Evolutionary conservation across 2,888 invertebrate genomes (phyloP).

Genomic region (Allacma fusca): DNA sequence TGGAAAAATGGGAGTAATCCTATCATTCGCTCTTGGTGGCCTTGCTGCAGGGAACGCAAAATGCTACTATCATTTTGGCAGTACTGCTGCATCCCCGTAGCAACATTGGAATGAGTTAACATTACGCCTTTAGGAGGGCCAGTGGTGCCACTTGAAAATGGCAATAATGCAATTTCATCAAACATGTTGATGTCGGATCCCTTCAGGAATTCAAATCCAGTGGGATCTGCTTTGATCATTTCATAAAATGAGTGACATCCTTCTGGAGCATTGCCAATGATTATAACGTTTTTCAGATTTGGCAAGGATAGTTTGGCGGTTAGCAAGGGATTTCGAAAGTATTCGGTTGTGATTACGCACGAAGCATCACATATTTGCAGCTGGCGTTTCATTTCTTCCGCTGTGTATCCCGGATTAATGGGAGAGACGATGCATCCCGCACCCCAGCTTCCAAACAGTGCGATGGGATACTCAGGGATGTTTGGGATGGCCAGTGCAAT

Average conservation of each 20-base stretch:
- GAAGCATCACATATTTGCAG: conserved; percentile 48
- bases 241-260: conserved; percentile 52
- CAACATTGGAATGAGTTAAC: conserved; percentile 32
- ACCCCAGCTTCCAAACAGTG: conserved; percentile 55
- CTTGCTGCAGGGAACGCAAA: background rate
- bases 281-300: conserved; percentile 43
- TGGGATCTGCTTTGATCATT: background rate
- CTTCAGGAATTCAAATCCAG: conserved; percentile 30
- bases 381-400: conserved; percentile 55
- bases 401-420: conserved; percentile 61
- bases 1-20: conserved; percentile 56
- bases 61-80: background rate
- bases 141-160: conserved; percentile 34
- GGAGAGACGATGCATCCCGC: conserved; percentile 60
- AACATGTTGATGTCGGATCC: conserved; percentile 4
- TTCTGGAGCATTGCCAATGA: conserved; percentile 45
- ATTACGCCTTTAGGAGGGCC: conserved; percentile 33
- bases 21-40: conserved; percentile 47
- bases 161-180: background rate
- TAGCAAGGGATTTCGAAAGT: conserved; percentile 45
- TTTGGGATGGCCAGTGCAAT: conserved; percentile 60
- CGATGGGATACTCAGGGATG: conserved; percentile 52
- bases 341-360: conserved; percentile 47
- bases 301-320: conserved; percentile 44
- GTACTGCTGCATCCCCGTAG: conserved; percentile 5